phyloP scores from a whole-genome alignment of 2,888 invertebrate species.

The Agrochola litura region DNA sequence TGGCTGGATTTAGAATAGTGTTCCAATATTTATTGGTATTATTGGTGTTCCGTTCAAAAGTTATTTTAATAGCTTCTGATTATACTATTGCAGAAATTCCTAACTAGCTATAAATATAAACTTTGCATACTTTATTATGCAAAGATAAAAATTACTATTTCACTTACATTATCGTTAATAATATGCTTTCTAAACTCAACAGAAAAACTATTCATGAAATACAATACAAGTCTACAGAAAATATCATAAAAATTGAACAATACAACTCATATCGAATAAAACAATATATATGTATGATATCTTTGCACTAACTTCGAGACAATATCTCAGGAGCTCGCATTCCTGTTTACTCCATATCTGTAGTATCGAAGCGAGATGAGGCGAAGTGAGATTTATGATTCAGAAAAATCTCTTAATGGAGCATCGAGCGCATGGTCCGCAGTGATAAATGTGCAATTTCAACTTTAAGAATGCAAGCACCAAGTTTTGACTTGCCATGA shows the following conservation, averaged over 20 bases:
- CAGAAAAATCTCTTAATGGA: conserved; percentile 90
- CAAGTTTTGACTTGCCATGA: conserved; percentile 88
- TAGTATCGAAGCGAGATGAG: conserved; percentile 87
- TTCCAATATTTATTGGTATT: conserved; percentile 15
- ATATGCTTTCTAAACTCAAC: background rate
- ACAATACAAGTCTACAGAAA: conserved; percentile 6
- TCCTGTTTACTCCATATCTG: conserved; percentile 85
- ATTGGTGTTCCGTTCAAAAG: conserved; percentile 35
- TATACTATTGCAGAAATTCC: too few relatives aligned
- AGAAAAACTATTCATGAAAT: background rate
- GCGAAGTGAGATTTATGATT: conserved; percentile 90
- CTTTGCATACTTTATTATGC: background rate
- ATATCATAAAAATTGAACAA: conserved; percentile 48
- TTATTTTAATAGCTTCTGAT: background rate
- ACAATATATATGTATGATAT: conserved; percentile 64
- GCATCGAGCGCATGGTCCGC: conserved; percentile 85
- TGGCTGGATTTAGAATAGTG: conserved; percentile 25
- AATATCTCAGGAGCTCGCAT: conserved; percentile 71
- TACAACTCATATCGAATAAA: conserved; percentile 54
- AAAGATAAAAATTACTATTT: background rate
- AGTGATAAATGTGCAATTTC: conserved; percentile 90
- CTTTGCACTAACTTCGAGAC: conserved; percentile 64
- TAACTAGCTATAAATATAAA: background rate
- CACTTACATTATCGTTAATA: background rate
- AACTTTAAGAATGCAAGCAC: conserved; percentile 88